Evolutionary conservation across 2,888 invertebrate genomes (phyloP).

Genomic region (Fragum sueziense): DNA sequence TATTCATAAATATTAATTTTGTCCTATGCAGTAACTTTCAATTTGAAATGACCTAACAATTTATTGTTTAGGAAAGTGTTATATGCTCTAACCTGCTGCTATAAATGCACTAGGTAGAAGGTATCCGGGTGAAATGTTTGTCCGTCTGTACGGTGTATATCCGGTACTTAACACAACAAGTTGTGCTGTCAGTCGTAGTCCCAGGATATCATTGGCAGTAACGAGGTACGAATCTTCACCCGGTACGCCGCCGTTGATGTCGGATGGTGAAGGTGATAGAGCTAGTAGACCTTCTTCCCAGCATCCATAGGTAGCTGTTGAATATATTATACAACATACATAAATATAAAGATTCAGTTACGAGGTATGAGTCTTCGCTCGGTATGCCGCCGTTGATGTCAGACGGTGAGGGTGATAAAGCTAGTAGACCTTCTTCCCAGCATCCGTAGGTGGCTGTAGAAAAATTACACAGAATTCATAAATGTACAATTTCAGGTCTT

Average conservation of each 20-base stretch:
- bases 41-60: no score
- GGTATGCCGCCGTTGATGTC: conserved; percentile 56
- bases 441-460: conserved; percentile 75
- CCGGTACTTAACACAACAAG: conserved; percentile 78
- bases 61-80: no score
- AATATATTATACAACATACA: no score
- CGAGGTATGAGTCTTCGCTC: conserved; percentile 69
- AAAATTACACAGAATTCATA: no score
- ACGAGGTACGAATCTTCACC: conserved; percentile 72
- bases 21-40: no score
- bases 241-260: conserved; percentile 55
- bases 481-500: no score
- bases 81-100: conserved; percentile 71
- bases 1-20: no score
- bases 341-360: no score
- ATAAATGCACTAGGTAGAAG: conserved; percentile 73
- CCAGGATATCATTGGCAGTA: conserved; percentile 73
- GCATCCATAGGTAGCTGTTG: conserved; percentile 75
- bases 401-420: conserved; percentile 71
- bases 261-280: conserved; percentile 70
- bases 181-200: conserved; percentile 72
- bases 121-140: conserved; percentile 56
- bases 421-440: conserved; percentile 73
- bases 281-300: conserved; percentile 74
- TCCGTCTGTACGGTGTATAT: conserved; percentile 65